Evolutionary conservation across 1,140 invertebrate genomes (phyloP).

Genomic region (Euwallacea similis): DNA sequence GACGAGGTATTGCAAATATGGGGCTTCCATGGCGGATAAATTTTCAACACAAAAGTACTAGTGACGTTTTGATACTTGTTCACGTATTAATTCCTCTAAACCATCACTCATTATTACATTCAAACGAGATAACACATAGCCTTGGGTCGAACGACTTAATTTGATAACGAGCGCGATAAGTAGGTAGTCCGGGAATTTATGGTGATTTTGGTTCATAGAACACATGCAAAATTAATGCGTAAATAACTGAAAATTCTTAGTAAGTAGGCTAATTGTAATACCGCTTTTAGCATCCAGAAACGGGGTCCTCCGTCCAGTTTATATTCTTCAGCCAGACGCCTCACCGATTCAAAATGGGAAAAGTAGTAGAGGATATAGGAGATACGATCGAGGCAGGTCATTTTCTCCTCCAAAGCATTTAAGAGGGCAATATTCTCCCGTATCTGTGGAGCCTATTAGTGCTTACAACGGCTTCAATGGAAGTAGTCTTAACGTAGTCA

Average conservation of each 20-base stretch:
- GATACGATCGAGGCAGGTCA: conserved; percentile 40
- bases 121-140: not conserved
- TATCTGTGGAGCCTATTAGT: conserved; percentile 4
- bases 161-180: not conserved
- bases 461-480: conserved; percentile 1
- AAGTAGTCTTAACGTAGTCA: not conserved
- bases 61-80: too few relatives aligned
- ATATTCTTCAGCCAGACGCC: conserved; percentile 43
- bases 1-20: not conserved
- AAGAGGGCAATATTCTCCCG: conserved; percentile 20
- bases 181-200: too few relatives aligned
- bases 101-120: not conserved
- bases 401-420: conserved; percentile 39
- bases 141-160: not conserved
- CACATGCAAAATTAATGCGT: too few relatives aligned
- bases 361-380: conserved; percentile 19
- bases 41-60: too few relatives aligned
- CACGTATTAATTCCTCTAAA: too few relatives aligned
- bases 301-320: conserved; percentile 44
- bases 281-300: conserved; percentile 21
- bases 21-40: not conserved
- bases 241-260: too few relatives aligned
- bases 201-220: too few relatives aligned
- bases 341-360: conserved; percentile 9
- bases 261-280: too few relatives aligned